phyloP scores from a whole-genome alignment of 2,888 invertebrate genomes.

The Orthosia gothica region DNA sequence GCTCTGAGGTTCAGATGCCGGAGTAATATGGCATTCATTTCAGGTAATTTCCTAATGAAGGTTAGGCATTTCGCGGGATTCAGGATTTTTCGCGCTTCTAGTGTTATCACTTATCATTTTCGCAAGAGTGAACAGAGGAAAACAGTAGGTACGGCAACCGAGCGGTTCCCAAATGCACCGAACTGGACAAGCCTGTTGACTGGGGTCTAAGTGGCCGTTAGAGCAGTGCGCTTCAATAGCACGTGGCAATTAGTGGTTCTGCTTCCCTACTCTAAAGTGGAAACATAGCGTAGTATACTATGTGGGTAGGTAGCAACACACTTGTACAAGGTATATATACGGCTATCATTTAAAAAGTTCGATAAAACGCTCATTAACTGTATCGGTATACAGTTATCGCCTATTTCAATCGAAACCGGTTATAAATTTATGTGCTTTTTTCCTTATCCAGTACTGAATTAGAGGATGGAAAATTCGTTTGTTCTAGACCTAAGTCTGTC shows the following conservation, averaged over 20 bases:
- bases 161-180: neutral
- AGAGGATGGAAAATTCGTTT: neutral
- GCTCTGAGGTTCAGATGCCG: neutral
- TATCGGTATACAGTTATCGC: neutral
- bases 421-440: neutral
- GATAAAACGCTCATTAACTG: neutral
- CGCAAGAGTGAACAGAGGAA: neutral
- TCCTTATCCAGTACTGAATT: neutral
- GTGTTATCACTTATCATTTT: neutral
- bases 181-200: constrained; percentile 1
- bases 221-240: constrained; percentile 15
- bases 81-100: too few relatives aligned
- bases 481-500: neutral
- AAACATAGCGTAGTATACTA: neutral
- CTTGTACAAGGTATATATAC: neutral
- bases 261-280: neutral
- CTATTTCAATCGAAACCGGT: neutral
- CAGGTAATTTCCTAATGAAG: too few relatives aligned
- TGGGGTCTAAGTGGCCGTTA: neutral
- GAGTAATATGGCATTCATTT: neutral
- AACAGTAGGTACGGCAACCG: neutral
- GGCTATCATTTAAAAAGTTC: neutral
- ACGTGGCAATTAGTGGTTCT: constrained; percentile 28
- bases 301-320: neutral
- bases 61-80: too few relatives aligned